A percentile compares a stretch with the other conserved stretches of the same genome.
Conservation (phyloP, 1,140 invertebrate genomes). For the Eriosoma lanigerum region DNA sequence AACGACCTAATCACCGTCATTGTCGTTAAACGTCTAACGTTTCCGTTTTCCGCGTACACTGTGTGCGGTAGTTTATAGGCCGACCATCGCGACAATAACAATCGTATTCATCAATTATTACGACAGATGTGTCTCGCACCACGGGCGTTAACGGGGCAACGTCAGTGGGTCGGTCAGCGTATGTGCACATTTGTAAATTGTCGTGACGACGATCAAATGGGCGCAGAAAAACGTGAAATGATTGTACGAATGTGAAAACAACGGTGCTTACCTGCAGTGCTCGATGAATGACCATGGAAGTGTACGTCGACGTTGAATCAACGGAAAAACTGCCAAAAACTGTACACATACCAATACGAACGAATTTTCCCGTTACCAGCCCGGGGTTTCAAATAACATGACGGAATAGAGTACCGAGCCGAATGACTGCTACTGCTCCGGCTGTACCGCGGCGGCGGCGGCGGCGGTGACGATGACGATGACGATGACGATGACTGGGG, state of each 20-base stretch:
- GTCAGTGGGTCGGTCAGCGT: too few species aligned
- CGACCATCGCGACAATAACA: neutral
- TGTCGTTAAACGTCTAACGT: too few species aligned
- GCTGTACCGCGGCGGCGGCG: neutral
- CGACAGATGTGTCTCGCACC: too few species aligned
- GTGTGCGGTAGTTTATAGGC: neutral
- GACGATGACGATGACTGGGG: neutral
- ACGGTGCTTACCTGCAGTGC: constrained; percentile 41
- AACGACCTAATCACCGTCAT: neutral
- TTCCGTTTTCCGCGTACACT: neutral
- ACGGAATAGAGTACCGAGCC: neutral
- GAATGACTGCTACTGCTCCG: constrained; percentile 9
- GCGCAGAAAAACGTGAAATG: too few species aligned
- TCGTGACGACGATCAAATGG: too few species aligned
- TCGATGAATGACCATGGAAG: constrained; percentile 52
- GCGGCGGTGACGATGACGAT: neutral
- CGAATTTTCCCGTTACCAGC: constrained; percentile 44
- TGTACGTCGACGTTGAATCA: constrained; percentile 44
- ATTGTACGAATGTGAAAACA: too few species aligned
- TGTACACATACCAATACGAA: constrained; percentile 47
- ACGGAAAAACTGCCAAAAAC: constrained; percentile 49
- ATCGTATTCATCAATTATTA: neutral
- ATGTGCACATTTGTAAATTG: neutral
- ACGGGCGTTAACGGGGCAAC: too few species aligned
- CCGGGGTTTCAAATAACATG: constrained; percentile 44